Evolutionary conservation across 2,113 vertebrate genomes (phyloP), one percentile per base, ranked within the genome.

Genomic region (Planiliza haematocheilus): DNA sequence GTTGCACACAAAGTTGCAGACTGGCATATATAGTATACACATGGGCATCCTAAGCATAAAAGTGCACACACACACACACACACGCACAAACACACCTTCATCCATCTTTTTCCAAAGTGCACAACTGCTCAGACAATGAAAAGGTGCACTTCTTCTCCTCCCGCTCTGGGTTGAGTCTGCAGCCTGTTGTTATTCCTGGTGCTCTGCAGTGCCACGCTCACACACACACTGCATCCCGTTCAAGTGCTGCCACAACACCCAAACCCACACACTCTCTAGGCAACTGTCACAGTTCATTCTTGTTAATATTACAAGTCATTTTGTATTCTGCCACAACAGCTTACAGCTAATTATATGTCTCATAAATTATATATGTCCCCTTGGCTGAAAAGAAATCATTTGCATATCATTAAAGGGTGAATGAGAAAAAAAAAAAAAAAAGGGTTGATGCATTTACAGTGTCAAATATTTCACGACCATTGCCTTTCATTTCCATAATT

Each of bases 311-410:
- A 86, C 82, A 82, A 81, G 79, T 85, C 77, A 88, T 87, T 90
- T 86, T 89, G 81, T 70, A 88, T 91, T 82, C 86, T 82, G 87
- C 74, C 87, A 85, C 76, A 87, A 85, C 85, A 86, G 82, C 84
- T 91, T 90, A 88, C 82, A 87, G 88, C 90, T 88, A 86, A 89
- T 90, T 89, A 88, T 81, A 62, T 79, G 74, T 70, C 83, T 79
- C 79, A 85, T 89, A 86, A 87, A 89, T 90, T 77, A 89, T 82
- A 88, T 78, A 81, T 84, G 77, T 79, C 76, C 63, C 48, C 64
- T 59, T 61, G 82, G 70, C 78, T 81, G 74, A 84, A 75, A 79
- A 73, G 53, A 72, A 67, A 86, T 75, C 12, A 85, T 91, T 85
- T 81, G 84, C 87, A 86, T 88, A 74, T 79, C 49, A 85, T 88